These are phyloP conservation scores for Drosophila takahashii DNA, from an alignment of 1,140 invertebrate species.

Conservation along the genomic window DNA sequence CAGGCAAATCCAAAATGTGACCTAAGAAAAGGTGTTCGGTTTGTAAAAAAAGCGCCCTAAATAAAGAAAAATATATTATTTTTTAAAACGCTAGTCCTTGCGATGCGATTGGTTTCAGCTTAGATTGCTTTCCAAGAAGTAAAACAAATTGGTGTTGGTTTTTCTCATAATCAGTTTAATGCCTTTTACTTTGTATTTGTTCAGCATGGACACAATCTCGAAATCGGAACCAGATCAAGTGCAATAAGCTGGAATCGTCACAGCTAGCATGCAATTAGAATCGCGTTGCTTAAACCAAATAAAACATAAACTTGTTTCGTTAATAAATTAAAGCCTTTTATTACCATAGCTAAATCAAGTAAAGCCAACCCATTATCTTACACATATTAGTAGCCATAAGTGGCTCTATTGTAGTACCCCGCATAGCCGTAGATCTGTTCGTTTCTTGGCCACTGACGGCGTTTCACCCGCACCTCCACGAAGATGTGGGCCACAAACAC, in stretches of 20 bases:
- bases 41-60: too few species aligned
- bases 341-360: not conserved
- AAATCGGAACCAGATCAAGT: not conserved
- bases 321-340: slow-evolving; percentile 11
- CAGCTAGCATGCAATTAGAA: not conserved
- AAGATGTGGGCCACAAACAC: slow-evolving; percentile 63
- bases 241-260: not conserved
- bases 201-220: not conserved
- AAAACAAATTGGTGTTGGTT: not conserved
- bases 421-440: slow-evolving; percentile 77
- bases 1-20: too few species aligned
- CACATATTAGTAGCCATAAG: slow-evolving; percentile 53
- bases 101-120: too few species aligned
- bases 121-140: too few species aligned
- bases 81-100: too few species aligned
- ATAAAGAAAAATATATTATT: too few species aligned
- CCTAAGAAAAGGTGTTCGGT: too few species aligned
- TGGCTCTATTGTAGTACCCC: slow-evolving; percentile 68
- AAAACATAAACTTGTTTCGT: not conserved
- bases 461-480: slow-evolving; percentile 60
- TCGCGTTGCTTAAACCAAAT: not conserved
- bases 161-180: not conserved
- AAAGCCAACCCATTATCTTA: not conserved
- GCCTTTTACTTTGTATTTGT: not conserved
- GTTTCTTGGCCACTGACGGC: slow-evolving; percentile 68